phyloP scores from a whole-genome alignment of 2,888 invertebrate genomes.

The Chrysina gloriosa region DNA sequence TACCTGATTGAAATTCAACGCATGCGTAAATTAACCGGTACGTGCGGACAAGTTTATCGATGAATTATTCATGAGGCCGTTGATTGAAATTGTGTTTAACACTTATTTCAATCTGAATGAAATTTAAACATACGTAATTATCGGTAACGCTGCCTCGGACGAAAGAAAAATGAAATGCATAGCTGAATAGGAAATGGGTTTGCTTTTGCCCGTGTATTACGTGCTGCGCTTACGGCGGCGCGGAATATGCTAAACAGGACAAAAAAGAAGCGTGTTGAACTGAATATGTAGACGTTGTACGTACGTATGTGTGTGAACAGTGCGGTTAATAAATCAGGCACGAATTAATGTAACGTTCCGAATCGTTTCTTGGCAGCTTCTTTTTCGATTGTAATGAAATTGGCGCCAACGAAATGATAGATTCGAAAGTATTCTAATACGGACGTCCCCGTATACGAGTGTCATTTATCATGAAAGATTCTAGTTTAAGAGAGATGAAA shows the following conservation, averaged over 20 bases:
- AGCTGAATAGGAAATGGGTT: constrained; percentile 11
- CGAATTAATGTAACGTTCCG: too few relatives aligned
- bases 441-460: too few relatives aligned
- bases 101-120: constrained; percentile 41
- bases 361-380: too few relatives aligned
- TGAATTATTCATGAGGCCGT: constrained; percentile 39
- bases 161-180: neutral
- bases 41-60: constrained; percentile 39
- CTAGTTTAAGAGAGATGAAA: too few relatives aligned
- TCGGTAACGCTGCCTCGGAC: neutral
- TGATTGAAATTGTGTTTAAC: constrained; percentile 41
- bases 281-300: too few relatives aligned
- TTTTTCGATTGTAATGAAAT: too few relatives aligned
- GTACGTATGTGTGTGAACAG: too few relatives aligned
- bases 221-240: neutral
- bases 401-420: too few relatives aligned
- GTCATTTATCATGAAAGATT: too few relatives aligned
- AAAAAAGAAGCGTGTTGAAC: too few relatives aligned
- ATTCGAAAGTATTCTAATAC: too few relatives aligned
- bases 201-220: neutral
- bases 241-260: neutral
- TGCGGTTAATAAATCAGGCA: too few relatives aligned
- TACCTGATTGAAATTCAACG: constrained; percentile 37
- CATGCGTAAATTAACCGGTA: constrained; percentile 30
- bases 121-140: constrained; percentile 38